Percentiles rank a stretch among this genome's conserved stretches.
Evolutionary conservation across 2,888 invertebrate species (phyloP).

Genomic region (Lymantria monacha): DNA sequence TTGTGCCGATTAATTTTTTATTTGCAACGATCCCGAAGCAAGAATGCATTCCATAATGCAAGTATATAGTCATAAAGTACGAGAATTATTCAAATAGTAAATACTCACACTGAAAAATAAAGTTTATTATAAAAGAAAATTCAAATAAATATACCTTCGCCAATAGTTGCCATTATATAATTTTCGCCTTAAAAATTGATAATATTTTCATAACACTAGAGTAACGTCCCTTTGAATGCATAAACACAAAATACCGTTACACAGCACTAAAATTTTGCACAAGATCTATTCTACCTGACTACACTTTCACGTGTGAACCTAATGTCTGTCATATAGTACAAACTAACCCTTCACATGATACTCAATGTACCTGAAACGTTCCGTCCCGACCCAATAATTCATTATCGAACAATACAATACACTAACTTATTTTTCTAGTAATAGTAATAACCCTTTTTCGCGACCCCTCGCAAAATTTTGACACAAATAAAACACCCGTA

Average conservation of each 20-base stretch:
- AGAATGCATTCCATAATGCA: too few species aligned
- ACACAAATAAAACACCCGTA: conserved; percentile 81
- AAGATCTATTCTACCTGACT: conserved; percentile 51
- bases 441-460: conserved; percentile 79
- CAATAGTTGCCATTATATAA: too few species aligned
- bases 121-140: too few species aligned
- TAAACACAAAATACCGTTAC: conserved; percentile 7
- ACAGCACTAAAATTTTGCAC: conserved; percentile 6
- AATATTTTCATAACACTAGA: neutral
- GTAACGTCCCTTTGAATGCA: neutral
- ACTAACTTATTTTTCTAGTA: conserved; percentile 73
- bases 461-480: conserved; percentile 75
- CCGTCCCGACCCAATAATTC: conserved; percentile 80
- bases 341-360: conserved; percentile 75
- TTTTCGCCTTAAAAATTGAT: neutral
- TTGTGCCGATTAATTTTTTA: too few species aligned
- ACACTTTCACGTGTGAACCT: conserved; percentile 74
- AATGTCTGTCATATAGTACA: conserved; percentile 68
- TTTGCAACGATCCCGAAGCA: too few species aligned
- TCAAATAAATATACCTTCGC: too few species aligned
- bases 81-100: too few species aligned
- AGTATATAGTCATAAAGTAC: too few species aligned
- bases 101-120: too few species aligned
- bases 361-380: conserved; percentile 80
- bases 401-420: conserved; percentile 74